These are phyloP conservation scores for Stomorhina lunata DNA, from an alignment of 2,888 invertebrate species.

Conservation along the genomic window DNA sequence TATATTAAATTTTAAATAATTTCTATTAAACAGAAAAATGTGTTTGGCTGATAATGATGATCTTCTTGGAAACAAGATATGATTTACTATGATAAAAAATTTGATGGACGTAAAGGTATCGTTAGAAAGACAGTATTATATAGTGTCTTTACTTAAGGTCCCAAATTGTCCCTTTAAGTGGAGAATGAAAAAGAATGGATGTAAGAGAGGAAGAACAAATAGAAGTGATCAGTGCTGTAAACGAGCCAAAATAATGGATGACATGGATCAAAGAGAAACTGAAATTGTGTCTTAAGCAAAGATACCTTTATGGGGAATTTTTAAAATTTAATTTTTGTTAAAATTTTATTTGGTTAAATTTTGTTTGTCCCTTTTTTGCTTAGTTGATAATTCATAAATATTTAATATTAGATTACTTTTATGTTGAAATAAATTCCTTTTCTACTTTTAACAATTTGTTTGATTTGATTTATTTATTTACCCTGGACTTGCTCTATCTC, in stretches of 20 bases:
- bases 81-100: no score
- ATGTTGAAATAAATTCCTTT: slow-evolving; percentile 5
- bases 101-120: no score
- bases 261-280: not conserved
- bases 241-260: not conserved
- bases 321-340: no score
- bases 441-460: not conserved
- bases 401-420: not conserved
- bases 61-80: no score
- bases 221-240: not conserved
- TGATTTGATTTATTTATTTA: not conserved
- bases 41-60: no score
- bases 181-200: not conserved
- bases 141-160: not conserved
- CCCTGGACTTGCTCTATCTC: not conserved
- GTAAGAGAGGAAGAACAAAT: not conserved
- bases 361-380: not conserved
- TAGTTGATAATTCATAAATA: not conserved
- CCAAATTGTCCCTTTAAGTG: not conserved
- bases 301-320: no score
- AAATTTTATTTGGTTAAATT: no score
- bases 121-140: no score
- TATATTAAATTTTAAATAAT: no score
- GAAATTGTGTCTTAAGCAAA: no score
- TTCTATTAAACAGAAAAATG: no score